Evolutionary conservation across 2,888 invertebrate species (phyloP).

Genomic region (Plagodis dolabraria): DNA sequence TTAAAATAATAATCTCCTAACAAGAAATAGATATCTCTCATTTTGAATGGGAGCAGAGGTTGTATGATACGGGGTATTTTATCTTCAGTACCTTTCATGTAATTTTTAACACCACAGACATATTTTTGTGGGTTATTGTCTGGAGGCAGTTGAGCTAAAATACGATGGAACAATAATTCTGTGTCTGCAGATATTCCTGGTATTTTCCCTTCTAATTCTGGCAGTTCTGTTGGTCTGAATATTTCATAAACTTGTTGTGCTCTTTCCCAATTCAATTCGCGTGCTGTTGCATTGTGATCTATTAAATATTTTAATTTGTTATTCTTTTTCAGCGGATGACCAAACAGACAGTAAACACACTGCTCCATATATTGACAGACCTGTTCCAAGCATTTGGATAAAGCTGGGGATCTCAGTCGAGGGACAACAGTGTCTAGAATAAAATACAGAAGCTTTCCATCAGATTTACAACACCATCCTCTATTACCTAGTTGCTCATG

Average conservation of each 20-base stretch:
- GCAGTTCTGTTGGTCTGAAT: constrained; percentile 91
- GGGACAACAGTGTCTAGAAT: constrained; percentile 91
- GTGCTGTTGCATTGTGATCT: constrained; percentile 90
- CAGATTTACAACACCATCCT: constrained; percentile 91
- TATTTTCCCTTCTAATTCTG: constrained; percentile 91
- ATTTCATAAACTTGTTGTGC: constrained; percentile 92
- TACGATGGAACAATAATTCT: constrained; percentile 89
- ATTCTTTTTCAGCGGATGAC: constrained; percentile 90
- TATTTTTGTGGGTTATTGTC: constrained; percentile 88
- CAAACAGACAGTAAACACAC: constrained; percentile 92
- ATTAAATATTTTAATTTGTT: constrained; percentile 83
- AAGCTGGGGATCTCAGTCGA: constrained; percentile 87
- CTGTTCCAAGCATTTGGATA: constrained; percentile 87
- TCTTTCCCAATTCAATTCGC: constrained; percentile 89
- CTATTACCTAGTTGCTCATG: constrained; percentile 92
- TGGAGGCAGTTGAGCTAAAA: constrained; percentile 88
- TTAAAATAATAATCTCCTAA: constrained; percentile 97
- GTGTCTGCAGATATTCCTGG: constrained; percentile 93
- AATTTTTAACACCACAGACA: constrained; percentile 86
- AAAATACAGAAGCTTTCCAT: constrained; percentile 91
- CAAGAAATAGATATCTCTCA: constrained; percentile 93
- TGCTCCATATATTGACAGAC: constrained; percentile 93
- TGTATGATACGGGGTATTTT: constrained; percentile 80
- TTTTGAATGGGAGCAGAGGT: constrained; percentile 83
- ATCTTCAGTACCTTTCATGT: constrained; percentile 86